phyloP scores from a whole-genome alignment of 2,113 vertebrate genomes.

The Erythrolamprus reginae region DNA sequence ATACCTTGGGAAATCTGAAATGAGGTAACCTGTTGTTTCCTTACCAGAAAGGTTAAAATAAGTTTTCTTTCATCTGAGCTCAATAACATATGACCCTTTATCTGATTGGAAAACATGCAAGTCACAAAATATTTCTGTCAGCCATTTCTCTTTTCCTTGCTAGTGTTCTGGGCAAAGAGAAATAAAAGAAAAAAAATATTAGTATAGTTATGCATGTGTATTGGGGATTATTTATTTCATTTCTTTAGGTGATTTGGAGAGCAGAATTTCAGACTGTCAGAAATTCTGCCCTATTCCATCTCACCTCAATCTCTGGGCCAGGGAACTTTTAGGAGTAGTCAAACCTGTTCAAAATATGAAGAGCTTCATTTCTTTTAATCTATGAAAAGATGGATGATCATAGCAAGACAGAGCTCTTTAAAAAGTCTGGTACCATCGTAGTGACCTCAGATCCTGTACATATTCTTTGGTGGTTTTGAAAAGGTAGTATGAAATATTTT shows the following conservation, averaged over 20 bases:
- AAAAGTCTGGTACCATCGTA: background rate
- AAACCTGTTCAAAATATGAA: background rate
- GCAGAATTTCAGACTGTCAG: background rate
- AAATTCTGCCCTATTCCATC: too few species aligned
- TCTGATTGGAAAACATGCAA: background rate
- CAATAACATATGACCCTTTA: background rate
- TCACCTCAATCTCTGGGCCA: background rate
- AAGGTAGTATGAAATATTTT: background rate
- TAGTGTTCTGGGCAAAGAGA: background rate
- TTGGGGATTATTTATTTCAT: background rate
- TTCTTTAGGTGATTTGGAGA: background rate
- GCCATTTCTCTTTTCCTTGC: background rate
- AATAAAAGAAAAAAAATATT: background rate
- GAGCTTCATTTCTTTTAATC: background rate
- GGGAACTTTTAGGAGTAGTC: background rate
- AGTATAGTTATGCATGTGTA: background rate
- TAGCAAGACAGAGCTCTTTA: background rate
- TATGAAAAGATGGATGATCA: background rate
- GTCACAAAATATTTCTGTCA: background rate
- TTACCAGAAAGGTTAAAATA: constrained; percentile 5
- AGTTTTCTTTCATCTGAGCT: background rate
- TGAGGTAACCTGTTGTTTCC: background rate
- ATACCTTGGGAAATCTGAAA: background rate
- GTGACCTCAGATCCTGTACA: background rate
- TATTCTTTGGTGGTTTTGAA: background rate